Evolutionary conservation across 2,888 invertebrate species (phyloP), one percentile per base, ranked within the genome.

Genomic region (Seira ritae): DNA sequence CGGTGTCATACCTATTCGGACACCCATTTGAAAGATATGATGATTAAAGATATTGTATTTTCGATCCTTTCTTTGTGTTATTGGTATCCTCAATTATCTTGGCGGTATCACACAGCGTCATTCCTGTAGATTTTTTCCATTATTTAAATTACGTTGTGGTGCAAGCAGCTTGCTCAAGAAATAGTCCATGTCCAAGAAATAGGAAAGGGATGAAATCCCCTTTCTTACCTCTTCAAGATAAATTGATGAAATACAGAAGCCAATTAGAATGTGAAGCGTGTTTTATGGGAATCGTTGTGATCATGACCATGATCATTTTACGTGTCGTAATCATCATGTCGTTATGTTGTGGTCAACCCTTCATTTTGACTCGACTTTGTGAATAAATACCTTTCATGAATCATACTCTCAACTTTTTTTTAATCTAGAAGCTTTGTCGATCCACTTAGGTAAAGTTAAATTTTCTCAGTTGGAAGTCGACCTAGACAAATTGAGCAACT

Each of bases 401-500:
- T n/a, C n/a, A 2, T 8, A 60, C 69, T n/a, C 65, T 69, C 76
- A 3, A 20, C 67, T 23, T 19, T 23, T 68, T 55, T 55, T n/a
- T n/a, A 50, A 50, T 50, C 31, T 31, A 31, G 31, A 31, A 31
- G 31, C n/a, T 42, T 12, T 60, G 10, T n/a, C 60, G 60, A 60
- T 60, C n/a, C 10, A 20, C 62, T 20, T 62, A 22, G 20, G 22
- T 20, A 17, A 71, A 82, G 82, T 78, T 83, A 78, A 78, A 78
- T 72, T n/a, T 67, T 85, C 84, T 15, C 81, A 78, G 81, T 67
- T 50, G 77, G 85, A 68, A 37, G 71, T 67, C 85, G 85, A 85
- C 85, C 81, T 78, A 78, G 85, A 85, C 85, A 85, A 85, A 85
- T 83, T 83, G 83, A 62, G 73, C 77, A 83, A 20, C 83, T 83